Evolutionary conservation across 2,113 vertebrate genomes (phyloP).

Genomic region (Tragelaphus scriptus): DNA sequence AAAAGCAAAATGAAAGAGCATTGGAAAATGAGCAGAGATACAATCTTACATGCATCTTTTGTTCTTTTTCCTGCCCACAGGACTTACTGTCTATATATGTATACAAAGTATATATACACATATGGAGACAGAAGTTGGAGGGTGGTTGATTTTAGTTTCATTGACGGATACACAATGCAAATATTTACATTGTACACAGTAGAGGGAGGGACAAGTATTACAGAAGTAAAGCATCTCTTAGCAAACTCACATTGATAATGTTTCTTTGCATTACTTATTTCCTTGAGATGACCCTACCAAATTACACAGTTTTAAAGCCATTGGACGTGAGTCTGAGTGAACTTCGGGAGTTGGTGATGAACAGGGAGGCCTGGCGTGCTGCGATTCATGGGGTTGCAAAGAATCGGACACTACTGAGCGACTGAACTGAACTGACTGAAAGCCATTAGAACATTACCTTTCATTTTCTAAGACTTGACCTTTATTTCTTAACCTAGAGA

Average conservation of each 20-base stretch:
- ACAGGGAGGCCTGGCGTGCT: no score
- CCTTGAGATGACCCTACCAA: neutral
- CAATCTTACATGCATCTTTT: slow-evolving; percentile 9
- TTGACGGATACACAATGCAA: neutral
- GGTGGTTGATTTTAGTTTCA: neutral
- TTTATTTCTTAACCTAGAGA: slow-evolving; percentile 33
- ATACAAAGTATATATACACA: neutral
- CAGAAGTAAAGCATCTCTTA: neutral
- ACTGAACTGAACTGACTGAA: neutral
- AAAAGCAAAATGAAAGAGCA: neutral
- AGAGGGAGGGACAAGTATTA: neutral
- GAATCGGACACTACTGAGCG: no score
- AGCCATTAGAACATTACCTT: neutral
- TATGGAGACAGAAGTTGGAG: neutral
- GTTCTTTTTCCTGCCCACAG: neutral
- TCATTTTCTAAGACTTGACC: slow-evolving; percentile 2
- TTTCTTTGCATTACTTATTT: neutral
- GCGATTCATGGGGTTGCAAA: no score
- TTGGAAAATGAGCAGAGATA: neutral
- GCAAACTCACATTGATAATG: neutral
- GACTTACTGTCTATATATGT: neutral
- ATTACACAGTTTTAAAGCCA: neutral
- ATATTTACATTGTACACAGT: neutral
- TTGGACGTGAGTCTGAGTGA: neutral
- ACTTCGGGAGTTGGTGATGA: no score